A percentile compares a stretch with the other conserved stretches of the same genome.
Evolutionary conservation across 1,140 invertebrate genomes (phyloP).

Genomic region (Drosophila nigromelanica): DNA sequence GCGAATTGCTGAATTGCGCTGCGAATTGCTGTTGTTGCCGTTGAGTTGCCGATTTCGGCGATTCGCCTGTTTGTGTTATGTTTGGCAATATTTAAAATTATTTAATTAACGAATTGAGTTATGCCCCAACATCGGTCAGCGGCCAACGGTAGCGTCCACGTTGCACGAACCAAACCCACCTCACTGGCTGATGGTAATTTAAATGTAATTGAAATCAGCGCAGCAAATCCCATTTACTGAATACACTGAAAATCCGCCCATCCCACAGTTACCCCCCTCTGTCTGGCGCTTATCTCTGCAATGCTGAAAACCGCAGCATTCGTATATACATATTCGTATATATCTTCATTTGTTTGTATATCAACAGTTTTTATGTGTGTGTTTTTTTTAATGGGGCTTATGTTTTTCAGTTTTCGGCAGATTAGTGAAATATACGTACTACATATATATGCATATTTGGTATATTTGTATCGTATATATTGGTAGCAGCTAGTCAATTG

Average conservation of each 20-base stretch:
- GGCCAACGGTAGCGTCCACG: background rate
- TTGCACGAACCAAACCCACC: background rate
- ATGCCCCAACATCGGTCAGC: constrained; percentile 47
- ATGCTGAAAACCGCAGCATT: constrained; percentile 55
- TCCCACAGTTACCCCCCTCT: constrained; percentile 2
- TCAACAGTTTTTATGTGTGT: constrained; percentile 4
- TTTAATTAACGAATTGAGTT: constrained; percentile 81
- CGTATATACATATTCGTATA: constrained; percentile 45
- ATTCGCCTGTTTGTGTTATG: constrained; percentile 56
- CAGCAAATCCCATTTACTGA: constrained; percentile 63
- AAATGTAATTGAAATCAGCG: constrained; percentile 76
- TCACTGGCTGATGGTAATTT: constrained; percentile 62
- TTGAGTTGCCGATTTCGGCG: constrained; percentile 18
- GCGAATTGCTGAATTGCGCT: constrained; percentile 40
- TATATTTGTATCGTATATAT: constrained; percentile 6
- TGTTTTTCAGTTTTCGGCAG: constrained; percentile 54
- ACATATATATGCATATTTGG: constrained; percentile 8
- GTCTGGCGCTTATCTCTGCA: constrained; percentile 33
- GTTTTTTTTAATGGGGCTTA: constrained; percentile 24
- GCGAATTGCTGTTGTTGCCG: constrained; percentile 13
- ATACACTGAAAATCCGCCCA: constrained; percentile 34
- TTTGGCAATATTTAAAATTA: constrained; percentile 80
- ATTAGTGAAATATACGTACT: constrained; percentile 45
- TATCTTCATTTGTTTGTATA: constrained; percentile 42
- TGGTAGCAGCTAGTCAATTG: constrained; percentile 43